Base-by-base conservation (phyloP, 2,888 invertebrate species). In the Chrysotoxum bicinctum region DNA sequence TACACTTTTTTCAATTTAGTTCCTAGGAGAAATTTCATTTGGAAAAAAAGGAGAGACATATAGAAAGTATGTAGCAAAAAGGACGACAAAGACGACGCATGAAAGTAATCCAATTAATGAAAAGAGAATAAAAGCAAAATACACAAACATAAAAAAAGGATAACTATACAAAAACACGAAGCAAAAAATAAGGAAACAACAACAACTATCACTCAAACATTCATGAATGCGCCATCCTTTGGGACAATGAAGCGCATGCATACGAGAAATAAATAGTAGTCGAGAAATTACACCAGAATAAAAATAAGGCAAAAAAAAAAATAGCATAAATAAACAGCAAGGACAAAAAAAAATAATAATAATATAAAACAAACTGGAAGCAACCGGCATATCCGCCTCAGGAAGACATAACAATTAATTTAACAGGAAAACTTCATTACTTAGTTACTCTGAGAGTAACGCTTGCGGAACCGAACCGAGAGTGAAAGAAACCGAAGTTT, bases 81-180 rank as follows among this genome's bases (percentile, higher is more conserved):
- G 23, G 50, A 26, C 37, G 30, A 43, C 26, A 43, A 7, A 43
- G 58, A n/a, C 30, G 30, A 70, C 64, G 70, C 77, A 86, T 70
- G 74, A 66, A 86, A 82, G 82, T 86, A 86, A 86, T 82, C 86
- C 82, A 82, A 82, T 86, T 86, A 86, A 86, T 86, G 77, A 77
- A 69, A 69, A 69, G 37, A 50, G 60, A 37, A 60, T 64, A 64
- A 58, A 75, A 37, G 66, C n/a, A 64, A 50, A 35, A 58, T 43
- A 45, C 12, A 40, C 8, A 52, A 16, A 21, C 7, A 58, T 6
- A 16, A 3, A 68, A n/a, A 37, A 0, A 50, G 12, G 10, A 30
- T 19, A 50, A 50, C 32, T 10, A n/a, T 19, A 68, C 14, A 68
- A 52, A 72, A 68, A 81, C 19, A 48, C 4, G n/a, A 60, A 40